These are phyloP conservation scores for Notolepis coatsorum DNA, from an alignment of 2,797 vertebrate genomes.

Conservation along the genomic window DNA sequence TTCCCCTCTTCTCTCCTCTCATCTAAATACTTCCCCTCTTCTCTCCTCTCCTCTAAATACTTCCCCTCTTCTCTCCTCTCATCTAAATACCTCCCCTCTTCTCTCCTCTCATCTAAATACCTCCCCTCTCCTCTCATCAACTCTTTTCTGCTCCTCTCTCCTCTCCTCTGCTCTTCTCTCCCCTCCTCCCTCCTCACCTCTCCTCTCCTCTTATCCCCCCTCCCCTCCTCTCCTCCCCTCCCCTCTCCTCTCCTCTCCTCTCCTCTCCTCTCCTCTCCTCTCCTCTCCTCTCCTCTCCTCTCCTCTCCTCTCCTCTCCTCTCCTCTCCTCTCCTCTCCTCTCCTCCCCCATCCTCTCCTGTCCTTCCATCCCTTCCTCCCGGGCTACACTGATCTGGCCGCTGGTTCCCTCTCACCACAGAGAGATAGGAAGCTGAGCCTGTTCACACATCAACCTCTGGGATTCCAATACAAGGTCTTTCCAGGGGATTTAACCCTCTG, in stretches of 20 bases:
- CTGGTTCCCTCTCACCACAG: slow-evolving; percentile 20
- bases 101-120: too few relatives aligned
- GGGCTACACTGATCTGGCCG: not conserved
- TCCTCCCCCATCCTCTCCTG: not conserved
- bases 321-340: not conserved
- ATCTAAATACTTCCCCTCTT: too few relatives aligned
- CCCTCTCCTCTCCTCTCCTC: not conserved
- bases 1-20: too few relatives aligned
- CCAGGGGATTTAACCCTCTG: too few relatives aligned
- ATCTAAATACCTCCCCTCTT: too few relatives aligned
- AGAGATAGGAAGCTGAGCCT: not conserved
- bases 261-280: too few relatives aligned
- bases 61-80: too few relatives aligned
- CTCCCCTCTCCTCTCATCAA: not conserved
- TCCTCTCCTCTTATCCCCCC: too few relatives aligned
- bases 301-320: not conserved
- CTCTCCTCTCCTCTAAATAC: too few relatives aligned
- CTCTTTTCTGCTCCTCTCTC: too few relatives aligned
- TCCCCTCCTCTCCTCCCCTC: not conserved
- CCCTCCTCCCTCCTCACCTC: not conserved
- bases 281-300: not conserved
- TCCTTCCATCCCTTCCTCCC: not conserved
- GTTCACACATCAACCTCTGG: too few relatives aligned
- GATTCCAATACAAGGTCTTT: too few relatives aligned
- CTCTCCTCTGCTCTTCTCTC: not conserved